Percentiles rank a stretch among this genome's conserved stretches.
These are phyloP conservation scores for Aix galericulata DNA, from an alignment of 2,113 vertebrate genomes.

Conservation along the genomic window DNA sequence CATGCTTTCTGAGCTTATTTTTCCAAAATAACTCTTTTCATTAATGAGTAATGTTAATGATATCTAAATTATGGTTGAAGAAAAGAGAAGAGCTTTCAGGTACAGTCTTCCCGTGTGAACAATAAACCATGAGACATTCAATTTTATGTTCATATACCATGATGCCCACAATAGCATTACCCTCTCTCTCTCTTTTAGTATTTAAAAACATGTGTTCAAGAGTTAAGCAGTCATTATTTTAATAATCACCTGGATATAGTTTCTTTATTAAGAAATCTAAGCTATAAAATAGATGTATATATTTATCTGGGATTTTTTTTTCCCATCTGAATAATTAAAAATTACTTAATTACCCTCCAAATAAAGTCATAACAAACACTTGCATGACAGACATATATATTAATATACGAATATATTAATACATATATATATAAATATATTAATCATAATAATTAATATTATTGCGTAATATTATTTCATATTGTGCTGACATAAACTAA, in stretches of 20 bases:
- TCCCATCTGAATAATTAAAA: not conserved
- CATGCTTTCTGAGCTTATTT: not conserved
- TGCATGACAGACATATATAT: not conserved
- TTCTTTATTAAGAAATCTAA: not conserved
- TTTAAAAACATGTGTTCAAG: not conserved
- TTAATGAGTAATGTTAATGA: not conserved
- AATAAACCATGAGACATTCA: not conserved
- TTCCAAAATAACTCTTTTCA: not conserved
- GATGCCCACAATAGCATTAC: fast-evolving
- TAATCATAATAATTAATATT: too few relatives aligned
- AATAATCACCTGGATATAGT: not conserved
- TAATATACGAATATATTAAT: too few relatives aligned
- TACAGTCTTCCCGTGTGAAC: not conserved
- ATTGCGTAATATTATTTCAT: not conserved
- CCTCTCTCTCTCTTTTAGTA: not conserved
- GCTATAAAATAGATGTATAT: not conserved
- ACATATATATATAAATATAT: too few relatives aligned
- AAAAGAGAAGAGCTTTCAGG: not conserved
- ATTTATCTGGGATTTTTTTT: not conserved
- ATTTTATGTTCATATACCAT: not conserved
- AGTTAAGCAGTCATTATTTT: not conserved
- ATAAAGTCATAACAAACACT: not conserved
- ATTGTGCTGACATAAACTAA: not conserved
- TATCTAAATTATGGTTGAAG: not conserved
- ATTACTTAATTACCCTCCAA: not conserved